Evolutionary conservation across 64 coral and sea anemone genomes (phyloP).

Genomic region (Dendrophyllia cribrosa): DNA sequence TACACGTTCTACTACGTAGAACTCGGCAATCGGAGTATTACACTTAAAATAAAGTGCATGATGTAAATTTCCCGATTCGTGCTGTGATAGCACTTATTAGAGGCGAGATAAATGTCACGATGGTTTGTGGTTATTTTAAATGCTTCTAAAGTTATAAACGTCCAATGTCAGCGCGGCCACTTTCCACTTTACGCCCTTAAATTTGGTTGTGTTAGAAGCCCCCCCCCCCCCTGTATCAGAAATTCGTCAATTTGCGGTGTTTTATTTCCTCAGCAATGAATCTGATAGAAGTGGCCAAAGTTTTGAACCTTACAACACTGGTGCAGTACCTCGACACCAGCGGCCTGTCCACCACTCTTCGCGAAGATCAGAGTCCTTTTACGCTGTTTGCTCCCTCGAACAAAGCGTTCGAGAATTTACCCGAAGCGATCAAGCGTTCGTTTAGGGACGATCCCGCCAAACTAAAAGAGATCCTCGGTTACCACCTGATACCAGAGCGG

Average conservation of each 20-base stretch:
- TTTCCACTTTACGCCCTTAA: no score
- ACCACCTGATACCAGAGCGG: conserved; percentile 71
- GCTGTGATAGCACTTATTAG: no score
- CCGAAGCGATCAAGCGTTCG: conserved; percentile 41
- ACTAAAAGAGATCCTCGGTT: conserved; percentile 59
- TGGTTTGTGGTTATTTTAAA: no score
- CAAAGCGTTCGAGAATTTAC: conserved; percentile 77
- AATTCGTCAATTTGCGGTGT: background rate
- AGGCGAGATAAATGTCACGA: no score
- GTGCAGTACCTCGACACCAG: conserved; percentile 46
- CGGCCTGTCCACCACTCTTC: conserved; percentile 39
- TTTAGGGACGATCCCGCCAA: conserved; percentile 40
- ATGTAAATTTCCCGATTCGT: no score
- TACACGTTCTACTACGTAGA: background rate
- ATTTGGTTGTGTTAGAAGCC: no score
- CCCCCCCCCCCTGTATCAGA: no score
- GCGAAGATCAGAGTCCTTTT: conserved; percentile 21
- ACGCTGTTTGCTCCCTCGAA: conserved; percentile 88
- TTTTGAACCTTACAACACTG: conserved; percentile 74
- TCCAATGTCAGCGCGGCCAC: no score
- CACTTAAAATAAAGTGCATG: no score
- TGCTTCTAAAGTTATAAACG: no score
- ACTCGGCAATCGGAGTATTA: no score
- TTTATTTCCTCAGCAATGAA: conserved; percentile 67
- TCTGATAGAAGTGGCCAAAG: conserved; percentile 64